Conservation (phyloP, 1,140 invertebrate species). For the Papilio xuthus region DNA sequence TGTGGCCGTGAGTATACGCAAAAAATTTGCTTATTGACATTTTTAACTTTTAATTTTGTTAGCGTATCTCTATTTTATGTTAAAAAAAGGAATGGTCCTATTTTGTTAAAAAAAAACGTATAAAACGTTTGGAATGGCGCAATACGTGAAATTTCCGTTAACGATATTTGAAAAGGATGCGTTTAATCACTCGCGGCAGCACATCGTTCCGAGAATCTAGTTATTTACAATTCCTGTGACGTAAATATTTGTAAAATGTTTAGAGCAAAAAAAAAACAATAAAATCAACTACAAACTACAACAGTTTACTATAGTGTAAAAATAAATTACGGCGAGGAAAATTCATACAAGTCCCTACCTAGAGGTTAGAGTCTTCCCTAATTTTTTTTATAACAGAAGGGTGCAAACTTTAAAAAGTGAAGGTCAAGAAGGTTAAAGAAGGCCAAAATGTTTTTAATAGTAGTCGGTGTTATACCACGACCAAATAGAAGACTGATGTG, state of each 20-base stretch:
- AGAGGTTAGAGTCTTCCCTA: too few species aligned
- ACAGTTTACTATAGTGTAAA: too few species aligned
- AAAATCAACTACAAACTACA: too few species aligned
- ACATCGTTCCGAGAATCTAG: background rate
- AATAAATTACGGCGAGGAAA: too few species aligned
- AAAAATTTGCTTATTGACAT: background rate
- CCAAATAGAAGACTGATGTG: too few species aligned
- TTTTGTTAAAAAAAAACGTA: slow-evolving; percentile 33
- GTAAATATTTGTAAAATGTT: background rate
- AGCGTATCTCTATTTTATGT: slow-evolving; percentile 44
- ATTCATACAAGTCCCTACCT: too few species aligned
- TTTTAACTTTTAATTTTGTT: background rate
- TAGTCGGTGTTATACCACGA: too few species aligned
- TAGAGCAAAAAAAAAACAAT: too few species aligned
- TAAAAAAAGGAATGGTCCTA: slow-evolving; percentile 40
- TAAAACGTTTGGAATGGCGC: slow-evolving; percentile 45
- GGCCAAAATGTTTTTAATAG: too few species aligned
- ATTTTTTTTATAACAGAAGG: too few species aligned
- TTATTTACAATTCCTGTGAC: background rate
- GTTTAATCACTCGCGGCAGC: slow-evolving; percentile 48
- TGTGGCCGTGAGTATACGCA: background rate
- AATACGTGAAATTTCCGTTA: slow-evolving; percentile 48
- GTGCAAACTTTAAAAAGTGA: too few species aligned
- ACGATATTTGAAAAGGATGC: slow-evolving; percentile 54
- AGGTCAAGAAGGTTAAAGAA: too few species aligned